Base-by-base conservation (phyloP, 2,888 invertebrate genomes). In the Thalpophila matura region DNA sequence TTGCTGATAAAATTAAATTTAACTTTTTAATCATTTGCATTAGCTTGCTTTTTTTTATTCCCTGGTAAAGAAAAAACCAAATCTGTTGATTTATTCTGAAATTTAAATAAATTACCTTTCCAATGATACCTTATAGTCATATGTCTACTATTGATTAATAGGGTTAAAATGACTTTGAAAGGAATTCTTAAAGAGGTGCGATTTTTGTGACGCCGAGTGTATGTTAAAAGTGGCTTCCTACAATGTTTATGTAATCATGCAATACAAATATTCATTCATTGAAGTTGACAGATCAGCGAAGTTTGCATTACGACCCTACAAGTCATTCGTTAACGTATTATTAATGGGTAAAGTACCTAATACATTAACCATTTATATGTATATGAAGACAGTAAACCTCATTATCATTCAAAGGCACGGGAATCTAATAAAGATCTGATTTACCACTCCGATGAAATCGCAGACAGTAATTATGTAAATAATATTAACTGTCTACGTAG, bases 341-440 rank as follows among this genome's bases (percentile, higher is more conserved):
- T 14, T 12, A 33, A 20, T 53, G 18, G n/a, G 29, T 63, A 12
- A 31, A 62, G 18, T 29, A 35, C 18, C 2, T 14, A 35, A 16
- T 16, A 42, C n/a, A 64, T 42, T 42, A 47, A 47, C 42, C 40
- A 33, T 18, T 9, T n/a, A 14, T 40, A 20, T 22, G 18, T 24
- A 1, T 6, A 40, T 33, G 14, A 55, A 40, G 26, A 56, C 29
- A 65, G 5, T 56, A 42, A 47, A 47, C n/a, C 9, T 65, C 35
- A 35, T 65, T 35, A 47, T n/a, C 3, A 45, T 54, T 45, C 56
- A 31, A 18, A 55, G 40, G 18, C 33, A 31, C 29, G 57, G 35
- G 22, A 57, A 38, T 38, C 20, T 33, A 49, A 57, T 65, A 56
- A 50, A 40, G n/a, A 37, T 22, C 20, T 59, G 46, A 67, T 59